Evolutionary conservation across 2,113 vertebrate genomes (phyloP), one percentile per base, ranked within the genome.

Genomic region (Phrynosoma platyrhinos): DNA sequence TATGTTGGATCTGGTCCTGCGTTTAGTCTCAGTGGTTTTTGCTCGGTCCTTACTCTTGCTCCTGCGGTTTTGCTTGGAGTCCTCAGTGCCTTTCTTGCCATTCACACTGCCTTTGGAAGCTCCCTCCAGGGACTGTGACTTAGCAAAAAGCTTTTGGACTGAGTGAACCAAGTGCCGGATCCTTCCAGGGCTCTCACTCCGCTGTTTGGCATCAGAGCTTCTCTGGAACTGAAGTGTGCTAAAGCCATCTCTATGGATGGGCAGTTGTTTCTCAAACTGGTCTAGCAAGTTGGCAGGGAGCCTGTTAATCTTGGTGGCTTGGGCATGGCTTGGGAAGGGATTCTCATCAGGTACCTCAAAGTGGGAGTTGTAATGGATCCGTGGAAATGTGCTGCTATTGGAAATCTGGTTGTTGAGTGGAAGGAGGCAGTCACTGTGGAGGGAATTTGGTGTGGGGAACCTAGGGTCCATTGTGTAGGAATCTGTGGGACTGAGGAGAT

Each of bases 121-220:
- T 25, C 96, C 99, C 97, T 96, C 99, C 94, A 90, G 97, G 88
- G 97, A 99, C 97, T 91, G 99, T 88, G 97, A 99, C 97, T 97
- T 97, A 91, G 91, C 98, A 47, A 94, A 99, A 94, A 99, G 99
- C 94, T 99, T 98, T 95, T 99, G 99, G 78, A 99, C 98, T 0
- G 99, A 99, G 94, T 99, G 98, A 77, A 99, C 97, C 87, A 99
- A 97, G 95, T 99, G 99, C 78, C 99, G 98, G 82, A 99, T 99
- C 82, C 98, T 98, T 1, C 99, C 99, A 0, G 99, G 99, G 93
- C 99, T 99, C 96, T 99, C 99, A 0, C 98, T 98, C 0, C 98
- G 98, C 95, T 99, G 98, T 94, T 99, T 99, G 2, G 97, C 94
- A 0, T 98, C 97, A 0, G 95, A 94, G 0, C 98, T 97, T 2